A percentile compares a stretch with the other conserved stretches of the same genome.
phyloP scores from a whole-genome alignment of 2,888 invertebrate genomes.

The Apodemia duryi region DNA sequence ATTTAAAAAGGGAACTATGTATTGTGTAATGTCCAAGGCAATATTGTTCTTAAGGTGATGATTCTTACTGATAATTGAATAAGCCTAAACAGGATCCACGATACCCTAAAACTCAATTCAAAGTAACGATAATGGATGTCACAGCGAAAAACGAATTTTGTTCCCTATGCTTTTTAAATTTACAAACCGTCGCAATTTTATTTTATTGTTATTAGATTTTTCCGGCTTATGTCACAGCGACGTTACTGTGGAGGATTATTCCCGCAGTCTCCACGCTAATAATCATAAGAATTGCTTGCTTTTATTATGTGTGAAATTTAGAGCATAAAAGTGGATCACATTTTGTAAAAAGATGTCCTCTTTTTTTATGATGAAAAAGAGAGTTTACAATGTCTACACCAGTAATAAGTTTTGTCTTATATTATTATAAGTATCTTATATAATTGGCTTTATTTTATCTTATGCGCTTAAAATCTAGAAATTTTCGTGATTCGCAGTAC shows the following conservation, averaged over 20 bases:
- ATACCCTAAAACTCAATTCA: slow-evolving; percentile 59
- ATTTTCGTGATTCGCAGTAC: too few relatives aligned
- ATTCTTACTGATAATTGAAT: slow-evolving; percentile 13
- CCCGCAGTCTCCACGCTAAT: slow-evolving; percentile 74
- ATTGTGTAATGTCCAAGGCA: too few relatives aligned
- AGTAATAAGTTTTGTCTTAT: slow-evolving; percentile 3
- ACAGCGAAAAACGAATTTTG: slow-evolving; percentile 71
- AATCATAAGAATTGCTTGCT: slow-evolving; percentile 78
- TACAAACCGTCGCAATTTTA: slow-evolving; percentile 77
- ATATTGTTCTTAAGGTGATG: slow-evolving; percentile 8
- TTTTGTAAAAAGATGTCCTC: slow-evolving; percentile 28
- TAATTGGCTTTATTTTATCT: neutral
- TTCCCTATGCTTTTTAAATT: slow-evolving; percentile 73
- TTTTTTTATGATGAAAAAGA: slow-evolving; percentile 20
- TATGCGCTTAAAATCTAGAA: too few relatives aligned
- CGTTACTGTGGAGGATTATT: slow-evolving; percentile 69
- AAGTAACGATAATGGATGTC: slow-evolving; percentile 74
- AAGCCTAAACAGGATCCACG: too few relatives aligned
- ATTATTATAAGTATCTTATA: too few relatives aligned
- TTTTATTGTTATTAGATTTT: slow-evolving; percentile 80
- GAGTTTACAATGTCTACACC: neutral
- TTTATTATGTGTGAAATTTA: slow-evolving; percentile 78
- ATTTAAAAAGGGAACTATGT: too few relatives aligned
- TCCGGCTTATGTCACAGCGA: slow-evolving; percentile 76
- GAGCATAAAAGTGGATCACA: slow-evolving; percentile 46